A percentile compares a stretch with the other conserved stretches of the same genome.
Conservation (phyloP, 2,797 vertebrate genomes). For the Acanthurus leucopareius region DNA sequence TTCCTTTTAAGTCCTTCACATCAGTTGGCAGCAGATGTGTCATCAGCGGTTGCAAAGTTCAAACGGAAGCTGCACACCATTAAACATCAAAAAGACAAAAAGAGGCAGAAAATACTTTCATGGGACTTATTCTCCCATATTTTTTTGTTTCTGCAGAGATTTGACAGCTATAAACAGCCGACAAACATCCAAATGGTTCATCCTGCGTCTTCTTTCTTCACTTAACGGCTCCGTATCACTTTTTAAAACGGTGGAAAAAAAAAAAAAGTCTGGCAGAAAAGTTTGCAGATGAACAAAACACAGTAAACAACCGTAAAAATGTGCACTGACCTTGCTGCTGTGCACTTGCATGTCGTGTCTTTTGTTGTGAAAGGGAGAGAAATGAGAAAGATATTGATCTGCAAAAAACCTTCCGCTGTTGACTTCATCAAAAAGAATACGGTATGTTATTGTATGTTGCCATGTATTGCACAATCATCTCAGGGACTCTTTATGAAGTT, state of each 20-base stretch:
- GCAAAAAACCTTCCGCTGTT: not conserved
- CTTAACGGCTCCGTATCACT: no score
- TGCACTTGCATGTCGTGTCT: not conserved
- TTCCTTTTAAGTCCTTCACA: constrained; percentile 58
- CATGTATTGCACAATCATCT: not conserved
- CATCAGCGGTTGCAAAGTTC: constrained; percentile 46
- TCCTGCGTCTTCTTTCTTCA: constrained; percentile 4
- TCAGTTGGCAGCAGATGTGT: constrained; percentile 58
- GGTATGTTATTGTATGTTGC: constrained; percentile 16
- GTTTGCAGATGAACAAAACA: no score
- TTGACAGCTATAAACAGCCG: constrained; percentile 8
- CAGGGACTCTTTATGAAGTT: constrained; percentile 22
- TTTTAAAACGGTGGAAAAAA: no score
- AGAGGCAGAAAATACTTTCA: constrained; percentile 27
- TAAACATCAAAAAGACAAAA: constrained; percentile 60
- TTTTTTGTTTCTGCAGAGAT: not conserved
- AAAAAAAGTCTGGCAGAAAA: no score
- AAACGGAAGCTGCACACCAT: constrained; percentile 26
- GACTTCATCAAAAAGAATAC: constrained; percentile 7
- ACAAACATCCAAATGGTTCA: constrained; percentile 1
- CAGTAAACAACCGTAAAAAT: no score
- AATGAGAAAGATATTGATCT: not conserved
- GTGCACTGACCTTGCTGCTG: no score
- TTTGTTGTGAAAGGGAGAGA: not conserved
- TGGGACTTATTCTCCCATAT: constrained; percentile 11